Evolutionary conservation across 2,888 invertebrate genomes (phyloP).

Genomic region (Pantelozetes paolii): DNA sequence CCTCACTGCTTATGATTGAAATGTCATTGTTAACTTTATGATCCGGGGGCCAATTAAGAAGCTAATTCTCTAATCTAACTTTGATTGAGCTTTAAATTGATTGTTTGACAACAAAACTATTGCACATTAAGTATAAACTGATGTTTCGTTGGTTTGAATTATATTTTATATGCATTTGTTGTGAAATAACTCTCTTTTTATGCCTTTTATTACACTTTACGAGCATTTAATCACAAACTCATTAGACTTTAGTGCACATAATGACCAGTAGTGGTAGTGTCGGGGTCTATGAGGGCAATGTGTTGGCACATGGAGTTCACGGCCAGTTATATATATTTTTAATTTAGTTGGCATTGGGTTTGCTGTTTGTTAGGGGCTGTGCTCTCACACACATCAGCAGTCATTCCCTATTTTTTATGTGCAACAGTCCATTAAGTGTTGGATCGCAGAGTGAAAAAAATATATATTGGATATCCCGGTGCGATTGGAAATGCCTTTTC

Average conservation of each 20-base stretch:
- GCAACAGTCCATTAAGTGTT: slow-evolving; percentile 28
- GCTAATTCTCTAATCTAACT: no score
- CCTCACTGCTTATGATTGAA: no score
- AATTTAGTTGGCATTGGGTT: not conserved
- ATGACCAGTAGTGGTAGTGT: not conserved
- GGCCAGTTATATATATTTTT: slow-evolving; percentile 29
- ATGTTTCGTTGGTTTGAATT: not conserved
- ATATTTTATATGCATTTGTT: not conserved
- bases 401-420: slow-evolving; percentile 12
- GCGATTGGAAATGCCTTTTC: not conserved
- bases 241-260: not conserved
- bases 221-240: slow-evolving; percentile 10
- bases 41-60: no score
- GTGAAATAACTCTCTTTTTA: not conserved
- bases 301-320: slow-evolving; percentile 14
- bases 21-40: no score
- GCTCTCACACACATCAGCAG: slow-evolving; percentile 12
- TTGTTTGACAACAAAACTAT: no score
- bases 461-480: slow-evolving; percentile 17
- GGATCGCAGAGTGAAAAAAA: not conserved
- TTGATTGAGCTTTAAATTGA: no score
- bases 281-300: not conserved
- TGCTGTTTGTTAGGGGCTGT: not conserved
- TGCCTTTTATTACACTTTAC: slow-evolving; percentile 1
- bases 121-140: not conserved